phyloP scores from a whole-genome alignment of 2,113 vertebrate genomes.

The Columbina picui region DNA sequence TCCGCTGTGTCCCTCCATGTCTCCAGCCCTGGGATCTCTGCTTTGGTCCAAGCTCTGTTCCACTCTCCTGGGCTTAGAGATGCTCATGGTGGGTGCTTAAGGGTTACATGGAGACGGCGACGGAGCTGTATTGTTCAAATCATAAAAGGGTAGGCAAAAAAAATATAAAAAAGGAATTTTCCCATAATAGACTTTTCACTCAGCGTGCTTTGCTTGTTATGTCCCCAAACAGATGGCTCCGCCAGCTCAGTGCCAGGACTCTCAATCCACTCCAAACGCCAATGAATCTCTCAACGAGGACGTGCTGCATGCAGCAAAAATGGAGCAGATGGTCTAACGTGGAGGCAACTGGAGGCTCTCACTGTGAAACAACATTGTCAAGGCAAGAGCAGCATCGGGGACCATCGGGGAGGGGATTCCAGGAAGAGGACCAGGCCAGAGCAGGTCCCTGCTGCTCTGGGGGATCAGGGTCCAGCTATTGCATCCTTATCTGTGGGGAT shows the following conservation, averaged over 20 bases:
- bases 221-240: slow-evolving; percentile 21
- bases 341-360: neutral
- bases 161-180: neutral
- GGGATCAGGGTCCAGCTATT: neutral
- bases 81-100: fast-evolving
- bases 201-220: fast-evolving
- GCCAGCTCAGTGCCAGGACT: slow-evolving; percentile 12
- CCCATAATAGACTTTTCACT: neutral
- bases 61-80: neutral
- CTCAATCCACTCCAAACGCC: neutral
- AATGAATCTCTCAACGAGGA: neutral
- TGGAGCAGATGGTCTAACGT: fast-evolving
- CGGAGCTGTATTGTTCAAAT: neutral
- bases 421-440: neutral
- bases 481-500: fast-evolving
- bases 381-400: neutral
- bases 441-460: neutral
- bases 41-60: neutral
- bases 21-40: neutral
- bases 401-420: neutral
- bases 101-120: neutral
- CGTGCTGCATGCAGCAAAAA: neutral
- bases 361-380: neutral
- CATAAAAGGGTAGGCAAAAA: neutral
- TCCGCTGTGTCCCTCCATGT: fast-evolving